Conservation (phyloP, 2,888 invertebrate genomes). For the Sminthurinus aureus region DNA sequence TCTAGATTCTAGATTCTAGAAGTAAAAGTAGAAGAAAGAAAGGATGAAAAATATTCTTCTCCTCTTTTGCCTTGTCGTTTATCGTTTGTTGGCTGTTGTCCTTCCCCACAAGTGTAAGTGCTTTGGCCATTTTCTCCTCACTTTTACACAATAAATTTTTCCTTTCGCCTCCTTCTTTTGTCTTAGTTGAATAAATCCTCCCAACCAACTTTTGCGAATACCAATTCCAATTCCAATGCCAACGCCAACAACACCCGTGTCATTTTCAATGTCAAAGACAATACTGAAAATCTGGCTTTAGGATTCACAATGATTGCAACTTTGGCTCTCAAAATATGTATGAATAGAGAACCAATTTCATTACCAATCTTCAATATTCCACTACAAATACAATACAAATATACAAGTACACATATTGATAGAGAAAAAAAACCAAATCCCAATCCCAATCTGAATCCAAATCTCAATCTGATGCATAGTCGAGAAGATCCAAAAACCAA, state of each 20-base stretch:
- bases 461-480: too few species aligned
- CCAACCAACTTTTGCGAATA: neutral
- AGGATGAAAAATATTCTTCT: neutral
- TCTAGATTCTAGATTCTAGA: too few species aligned
- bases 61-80: neutral
- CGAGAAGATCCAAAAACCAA: neutral
- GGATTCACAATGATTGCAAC: neutral
- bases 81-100: too few species aligned
- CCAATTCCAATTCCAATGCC: neutral
- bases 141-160: conserved; percentile 43
- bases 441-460: too few species aligned
- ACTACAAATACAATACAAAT: neutral
- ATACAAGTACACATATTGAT: too few species aligned
- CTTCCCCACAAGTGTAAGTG: conserved; percentile 18
- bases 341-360: neutral
- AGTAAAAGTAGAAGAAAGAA: too few species aligned
- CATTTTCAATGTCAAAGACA: neutral
- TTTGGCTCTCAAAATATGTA: neutral
- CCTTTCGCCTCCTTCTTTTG: conserved; percentile 26
- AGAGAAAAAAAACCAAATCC: too few species aligned
- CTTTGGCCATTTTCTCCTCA: conserved; percentile 39
- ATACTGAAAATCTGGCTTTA: too few species aligned
- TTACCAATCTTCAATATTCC: neutral
- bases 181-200: conserved; percentile 1
- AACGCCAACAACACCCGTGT: neutral